Evolutionary conservation across 2,797 vertebrate species (phyloP).

Genomic region (Diplodus sargus): DNA sequence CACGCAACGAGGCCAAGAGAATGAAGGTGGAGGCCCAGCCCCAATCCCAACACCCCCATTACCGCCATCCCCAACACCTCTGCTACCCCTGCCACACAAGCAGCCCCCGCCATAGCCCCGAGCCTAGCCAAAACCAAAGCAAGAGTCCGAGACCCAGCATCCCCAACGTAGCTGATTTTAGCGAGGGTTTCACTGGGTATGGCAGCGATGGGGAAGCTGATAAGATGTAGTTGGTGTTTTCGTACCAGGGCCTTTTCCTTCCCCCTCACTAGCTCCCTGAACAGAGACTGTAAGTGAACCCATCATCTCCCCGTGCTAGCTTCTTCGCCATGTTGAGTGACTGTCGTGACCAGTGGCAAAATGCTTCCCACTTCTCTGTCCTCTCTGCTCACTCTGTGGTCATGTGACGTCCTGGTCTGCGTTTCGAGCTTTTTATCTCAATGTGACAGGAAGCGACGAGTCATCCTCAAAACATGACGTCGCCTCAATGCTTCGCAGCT

Average conservation of each 20-base stretch:
- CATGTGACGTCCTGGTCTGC: constrained; percentile 74
- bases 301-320: constrained; percentile 50
- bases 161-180: constrained; percentile 94
- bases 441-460: constrained; percentile 66
- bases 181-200: constrained; percentile 93
- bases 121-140: constrained; percentile 61
- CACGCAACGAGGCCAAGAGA: constrained; percentile 98
- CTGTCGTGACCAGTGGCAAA: constrained; percentile 88
- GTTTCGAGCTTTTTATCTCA: constrained; percentile 52
- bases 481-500: constrained; percentile 56
- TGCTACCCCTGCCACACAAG: constrained; percentile 62
- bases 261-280: constrained; percentile 55
- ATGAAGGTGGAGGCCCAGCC: constrained; percentile 97
- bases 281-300: constrained; percentile 81
- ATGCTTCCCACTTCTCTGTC: constrained; percentile 80
- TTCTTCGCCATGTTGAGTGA: constrained; percentile 66
- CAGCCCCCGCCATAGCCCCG: constrained; percentile 63
- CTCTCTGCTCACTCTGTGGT: constrained; percentile 71
- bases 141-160: constrained; percentile 76
- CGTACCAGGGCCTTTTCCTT: constrained; percentile 45
- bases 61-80: constrained; percentile 49
- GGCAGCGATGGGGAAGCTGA: constrained; percentile 91
- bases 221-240: constrained; percentile 74
- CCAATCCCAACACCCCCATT: constrained; percentile 72
- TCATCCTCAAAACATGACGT: constrained; percentile 64